Evolutionary conservation across 2,888 invertebrate species (phyloP).

Genomic region (Steinernema carpocapsae): DNA sequence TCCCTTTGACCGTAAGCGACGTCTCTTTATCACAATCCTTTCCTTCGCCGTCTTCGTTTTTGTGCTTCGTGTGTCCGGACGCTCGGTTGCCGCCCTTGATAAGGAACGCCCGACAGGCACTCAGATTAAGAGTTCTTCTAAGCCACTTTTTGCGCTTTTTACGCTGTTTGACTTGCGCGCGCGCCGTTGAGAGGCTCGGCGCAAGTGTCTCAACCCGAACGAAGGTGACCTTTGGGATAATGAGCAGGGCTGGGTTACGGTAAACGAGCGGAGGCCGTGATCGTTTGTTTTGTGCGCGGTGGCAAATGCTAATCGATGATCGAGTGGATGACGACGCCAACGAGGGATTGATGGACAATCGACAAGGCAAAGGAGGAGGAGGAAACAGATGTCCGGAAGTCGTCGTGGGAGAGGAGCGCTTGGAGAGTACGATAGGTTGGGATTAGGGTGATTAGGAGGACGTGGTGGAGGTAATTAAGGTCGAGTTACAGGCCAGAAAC

Average conservation of each 20-base stretch:
- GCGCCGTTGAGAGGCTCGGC: neutral
- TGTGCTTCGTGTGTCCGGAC: no score
- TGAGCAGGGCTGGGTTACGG: slow-evolving; percentile 20
- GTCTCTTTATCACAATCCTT: neutral
- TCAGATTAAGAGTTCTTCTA: neutral
- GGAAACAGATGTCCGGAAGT: slow-evolving; percentile 25
- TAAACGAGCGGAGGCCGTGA: slow-evolving; percentile 13
- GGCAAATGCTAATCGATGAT: slow-evolving; percentile 32
- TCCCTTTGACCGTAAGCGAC: neutral
- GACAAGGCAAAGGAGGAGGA: slow-evolving; percentile 1
- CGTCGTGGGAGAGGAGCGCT: neutral
- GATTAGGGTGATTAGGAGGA: no score
- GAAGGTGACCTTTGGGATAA: slow-evolving; percentile 9
- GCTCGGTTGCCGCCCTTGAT: no score
- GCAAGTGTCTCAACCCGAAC: neutral
- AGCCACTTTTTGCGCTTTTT: slow-evolving; percentile 19
- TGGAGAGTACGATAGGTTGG: slow-evolving; percentile 16
- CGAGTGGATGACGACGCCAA: slow-evolving; percentile 9
- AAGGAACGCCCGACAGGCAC: no score
- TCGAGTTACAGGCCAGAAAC: no score
- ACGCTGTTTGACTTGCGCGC: slow-evolving; percentile 13
- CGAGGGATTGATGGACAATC: slow-evolving; percentile 21
- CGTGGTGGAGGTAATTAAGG: no score
- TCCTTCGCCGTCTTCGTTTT: no score
- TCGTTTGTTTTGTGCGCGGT: slow-evolving; percentile 31